These are phyloP conservation scores for Caenorhabditis zanzibari DNA, from an alignment of 2,888 invertebrate species.

Conservation along the genomic window DNA sequence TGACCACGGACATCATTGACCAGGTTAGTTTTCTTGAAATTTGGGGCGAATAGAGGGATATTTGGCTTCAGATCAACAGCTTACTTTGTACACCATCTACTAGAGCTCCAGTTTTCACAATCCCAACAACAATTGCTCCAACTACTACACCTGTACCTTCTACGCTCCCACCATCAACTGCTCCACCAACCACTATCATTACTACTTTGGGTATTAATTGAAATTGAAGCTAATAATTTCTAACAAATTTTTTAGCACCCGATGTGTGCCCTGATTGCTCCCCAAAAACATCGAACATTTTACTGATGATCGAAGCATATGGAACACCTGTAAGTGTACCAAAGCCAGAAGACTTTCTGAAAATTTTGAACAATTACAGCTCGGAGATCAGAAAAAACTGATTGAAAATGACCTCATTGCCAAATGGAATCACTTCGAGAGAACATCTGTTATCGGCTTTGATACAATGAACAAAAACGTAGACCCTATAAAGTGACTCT, in stretches of 20 bases:
- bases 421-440: conserved; percentile 63
- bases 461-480: conserved; percentile 12
- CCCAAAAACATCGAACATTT: conserved; percentile 60
- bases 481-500: conserved; percentile 37
- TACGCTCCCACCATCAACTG: not conserved
- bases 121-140: conserved; percentile 1
- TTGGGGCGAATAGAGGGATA: not conserved
- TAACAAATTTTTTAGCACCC: conserved; percentile 11
- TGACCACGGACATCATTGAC: conserved; percentile 36
- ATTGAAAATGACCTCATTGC: conserved; percentile 20
- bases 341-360: too few relatives aligned
- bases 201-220: conserved; percentile 3
- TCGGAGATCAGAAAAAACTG: conserved; percentile 30
- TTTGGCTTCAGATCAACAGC: conserved; percentile 38
- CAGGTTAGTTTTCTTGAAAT: conserved; percentile 1
- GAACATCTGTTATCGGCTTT: conserved; percentile 58
- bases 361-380: too few relatives aligned
- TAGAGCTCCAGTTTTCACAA: conserved; percentile 8
- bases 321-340: conserved; percentile 14
- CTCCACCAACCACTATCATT: conserved; percentile 10
- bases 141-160: not conserved
- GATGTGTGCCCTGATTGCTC: conserved; percentile 62
- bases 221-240: too few relatives aligned
- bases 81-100: conserved; percentile 37
- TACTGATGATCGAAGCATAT: conserved; percentile 57